Evolutionary conservation across 1,140 invertebrate species (phyloP), one percentile per base, ranked within the genome.

Genomic region (Temnothorax longispinosus): DNA sequence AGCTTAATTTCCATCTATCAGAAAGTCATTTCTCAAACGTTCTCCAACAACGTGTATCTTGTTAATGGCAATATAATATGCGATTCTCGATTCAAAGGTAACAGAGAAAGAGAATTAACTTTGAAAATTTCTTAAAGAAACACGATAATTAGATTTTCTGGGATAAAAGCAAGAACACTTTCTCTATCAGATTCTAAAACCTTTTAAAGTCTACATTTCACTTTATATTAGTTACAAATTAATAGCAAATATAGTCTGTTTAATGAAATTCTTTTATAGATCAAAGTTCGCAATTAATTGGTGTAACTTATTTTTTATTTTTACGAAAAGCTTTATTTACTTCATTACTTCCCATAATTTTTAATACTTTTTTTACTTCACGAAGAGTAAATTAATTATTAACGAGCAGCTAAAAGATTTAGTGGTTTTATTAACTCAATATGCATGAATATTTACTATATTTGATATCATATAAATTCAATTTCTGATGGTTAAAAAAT

Each of bases 1-100:
- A 94, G 93, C 92, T 94, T 92, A 94, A 94, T 94, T 94, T 94
- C 89, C 90, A 94, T 90, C 93, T 93, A 93, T 93, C 93, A 94
- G 92, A 91, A 94, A 94, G 92, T 93, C 89, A 86, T 93, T 92
- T 92, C 88, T 92, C 92, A 87, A 89, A 76, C 69, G 85, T 88
- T 85, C 86, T 81, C 87, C 41, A 82, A 74, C 78, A 85, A 88
- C 88, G 74, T 21, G 67, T 32, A 82, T 62, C 74, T 69, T 27
- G 27, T 27, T 38, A 69, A 82, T 64, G 44, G 38, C 76, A 60
- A 15, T 38, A 32, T 44, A 60, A 44, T 11, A 1, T 60, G 41
- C 8, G 74, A 52, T 52, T 72, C 47, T 13, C 47, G 69, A n/a
- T 5, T 56, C 6, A 4, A 74, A 54, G 38, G 15, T 1, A 74